Conservation (phyloP, 2,797 vertebrate species). For the Echiichthys vipera region DNA sequence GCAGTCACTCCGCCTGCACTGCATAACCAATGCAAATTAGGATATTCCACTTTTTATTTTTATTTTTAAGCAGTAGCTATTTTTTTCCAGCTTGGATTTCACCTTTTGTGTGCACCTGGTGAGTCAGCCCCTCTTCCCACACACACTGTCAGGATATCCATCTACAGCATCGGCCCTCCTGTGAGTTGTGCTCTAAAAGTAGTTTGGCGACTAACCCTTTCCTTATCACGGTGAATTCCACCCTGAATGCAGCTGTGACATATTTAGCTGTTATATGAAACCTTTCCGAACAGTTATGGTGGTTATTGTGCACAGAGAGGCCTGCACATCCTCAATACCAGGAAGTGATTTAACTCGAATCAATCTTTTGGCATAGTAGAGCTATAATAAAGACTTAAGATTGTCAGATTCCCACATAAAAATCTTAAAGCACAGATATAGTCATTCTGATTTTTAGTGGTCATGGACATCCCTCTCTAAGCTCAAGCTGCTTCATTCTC, state of each 20-base stretch:
- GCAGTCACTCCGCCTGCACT: background rate
- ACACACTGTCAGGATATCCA: constrained; percentile 28
- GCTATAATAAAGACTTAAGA: too few species aligned
- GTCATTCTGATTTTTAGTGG: background rate
- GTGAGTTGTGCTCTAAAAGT: constrained; percentile 32
- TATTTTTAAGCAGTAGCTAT: constrained; percentile 5
- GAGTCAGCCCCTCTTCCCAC: constrained; percentile 62
- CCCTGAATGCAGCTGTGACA: background rate
- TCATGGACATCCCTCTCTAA: background rate
- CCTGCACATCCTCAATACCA: background rate
- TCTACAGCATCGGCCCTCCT: constrained; percentile 8
- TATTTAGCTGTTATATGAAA: background rate
- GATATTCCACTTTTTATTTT: background rate
- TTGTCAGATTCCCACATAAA: background rate
- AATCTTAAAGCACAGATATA: background rate
- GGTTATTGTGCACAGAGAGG: background rate
- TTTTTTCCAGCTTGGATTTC: constrained; percentile 10
- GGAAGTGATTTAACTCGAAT: background rate
- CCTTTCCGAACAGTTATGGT: background rate
- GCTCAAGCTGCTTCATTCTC: background rate
- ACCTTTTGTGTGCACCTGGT: constrained; percentile 45
- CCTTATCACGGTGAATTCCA: constrained; percentile 26
- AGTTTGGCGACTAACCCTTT: constrained; percentile 37
- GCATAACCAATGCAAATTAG: constrained; percentile 13
- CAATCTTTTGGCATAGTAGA: background rate